A percentile compares a stretch with the other conserved stretches of the same genome.
These are phyloP conservation scores for Nyctereutes procyonoides DNA, from an alignment of 2,113 vertebrate species.

Conservation along the genomic window DNA sequence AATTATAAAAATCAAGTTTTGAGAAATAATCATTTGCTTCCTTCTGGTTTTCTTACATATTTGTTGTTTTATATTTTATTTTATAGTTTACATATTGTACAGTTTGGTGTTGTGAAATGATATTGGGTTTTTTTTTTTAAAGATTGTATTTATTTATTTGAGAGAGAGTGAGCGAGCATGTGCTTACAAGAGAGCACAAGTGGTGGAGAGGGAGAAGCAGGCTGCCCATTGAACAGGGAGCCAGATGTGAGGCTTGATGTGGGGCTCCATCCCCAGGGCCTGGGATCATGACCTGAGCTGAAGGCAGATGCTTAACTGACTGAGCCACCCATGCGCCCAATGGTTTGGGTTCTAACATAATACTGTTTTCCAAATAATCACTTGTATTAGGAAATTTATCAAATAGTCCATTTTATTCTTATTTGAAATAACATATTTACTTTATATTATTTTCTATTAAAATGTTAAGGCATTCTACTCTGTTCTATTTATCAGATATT, in stretches of 20 bases:
- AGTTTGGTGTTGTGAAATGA: neutral
- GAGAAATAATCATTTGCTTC: slow-evolving; percentile 9
- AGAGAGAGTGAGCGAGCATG: neutral
- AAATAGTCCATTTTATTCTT: neutral
- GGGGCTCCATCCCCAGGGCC: neutral
- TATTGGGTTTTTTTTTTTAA: neutral
- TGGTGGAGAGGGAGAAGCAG: neutral
- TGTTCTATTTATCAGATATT: neutral
- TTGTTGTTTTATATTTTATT: slow-evolving; percentile 37
- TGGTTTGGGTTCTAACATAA: slow-evolving; percentile 1
- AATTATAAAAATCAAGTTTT: slow-evolving; percentile 27
- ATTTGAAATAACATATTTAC: neutral
- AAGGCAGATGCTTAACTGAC: neutral
- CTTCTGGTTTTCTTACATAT: neutral
- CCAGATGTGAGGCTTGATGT: neutral
- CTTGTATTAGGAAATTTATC: neutral
- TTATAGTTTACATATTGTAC: neutral
- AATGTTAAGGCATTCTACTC: neutral
- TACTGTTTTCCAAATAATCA: slow-evolving; percentile 40
- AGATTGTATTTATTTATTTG: neutral
- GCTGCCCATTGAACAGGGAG: neutral
- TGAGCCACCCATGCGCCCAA: neutral
- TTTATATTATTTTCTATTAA: neutral
- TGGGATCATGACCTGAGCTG: neutral
- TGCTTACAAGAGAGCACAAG: neutral